Evolutionary conservation across 2,113 vertebrate genomes (phyloP), one percentile per base, ranked within the genome.

Genomic region (Cynopterus brachyotis): DNA sequence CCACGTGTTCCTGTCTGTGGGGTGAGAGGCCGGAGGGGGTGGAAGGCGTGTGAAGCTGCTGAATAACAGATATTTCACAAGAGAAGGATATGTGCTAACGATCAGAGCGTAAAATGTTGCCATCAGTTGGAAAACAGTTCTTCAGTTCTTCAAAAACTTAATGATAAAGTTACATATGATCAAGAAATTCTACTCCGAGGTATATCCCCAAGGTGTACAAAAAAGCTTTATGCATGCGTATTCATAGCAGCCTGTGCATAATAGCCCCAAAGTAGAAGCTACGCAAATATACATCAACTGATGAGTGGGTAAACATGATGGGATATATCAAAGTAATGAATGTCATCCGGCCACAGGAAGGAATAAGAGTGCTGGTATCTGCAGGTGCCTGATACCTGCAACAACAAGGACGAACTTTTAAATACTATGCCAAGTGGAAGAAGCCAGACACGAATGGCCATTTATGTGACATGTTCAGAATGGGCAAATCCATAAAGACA

Each of bases 31-130:
- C 84, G 89, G 79, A 24, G 42, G 37, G 40, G 47, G 28, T 13
- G 19, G n/a, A 53, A 81, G n/a, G 6, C 16, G 0, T 35, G n/a
- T 15, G 69, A 66, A 91, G 64, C 30, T 81, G 80, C 40, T 60
- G 66, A 82, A 4, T 50, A 32, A 86, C 0, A 92, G 50, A 1
- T 35, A 53, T 98, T 96, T 96, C 96, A 35, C 55, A 88, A 96
- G 87, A 35, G 57, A 32, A 89, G 97, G 96, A 97, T 93, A 32
- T 91, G 78, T 79, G 59, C 91, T 30, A 94, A 97, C 53, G 50
- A 37, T 45, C 62, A 40, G 26, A 40, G 26, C 76, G 62, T 55
- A 83, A 92, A 92, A n/a, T 64, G 15, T 4, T 45, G 2, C 16
- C 15, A 70, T 22, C 12, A 62, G 53, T 85, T 96, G 78, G 35